Evolutionary conservation across 2,113 vertebrate genomes (phyloP).

Genomic region (Choloepus hoffmanni): DNA sequence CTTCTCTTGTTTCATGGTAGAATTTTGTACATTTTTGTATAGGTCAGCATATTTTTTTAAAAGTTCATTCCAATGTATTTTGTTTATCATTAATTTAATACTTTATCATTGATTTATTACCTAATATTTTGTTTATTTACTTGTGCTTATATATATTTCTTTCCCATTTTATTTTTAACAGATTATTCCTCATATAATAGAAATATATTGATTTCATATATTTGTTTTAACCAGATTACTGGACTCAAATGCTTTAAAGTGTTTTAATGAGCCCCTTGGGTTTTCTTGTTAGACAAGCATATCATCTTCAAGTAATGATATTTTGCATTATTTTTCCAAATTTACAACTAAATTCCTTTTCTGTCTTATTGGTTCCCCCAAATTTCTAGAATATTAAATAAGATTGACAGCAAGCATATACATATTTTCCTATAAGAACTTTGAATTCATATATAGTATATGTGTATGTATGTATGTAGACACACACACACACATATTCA

Average conservation of each 20-base stretch:
- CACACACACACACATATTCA: neutral
- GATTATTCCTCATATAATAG: neutral
- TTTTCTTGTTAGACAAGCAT: neutral
- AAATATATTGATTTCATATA: neutral
- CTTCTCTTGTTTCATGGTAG: neutral
- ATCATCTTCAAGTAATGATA: neutral
- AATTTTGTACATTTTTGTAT: neutral
- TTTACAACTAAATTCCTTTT: neutral
- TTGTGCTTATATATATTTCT: neutral
- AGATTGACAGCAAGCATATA: neutral
- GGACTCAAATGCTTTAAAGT: neutral
- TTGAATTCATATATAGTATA: neutral
- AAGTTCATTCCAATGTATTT: neutral
- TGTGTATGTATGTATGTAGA: too few relatives aligned
- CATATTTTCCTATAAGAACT: neutral
- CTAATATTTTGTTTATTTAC: neutral
- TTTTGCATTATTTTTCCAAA: neutral
- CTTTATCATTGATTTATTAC: neutral
- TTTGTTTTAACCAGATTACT: neutral
- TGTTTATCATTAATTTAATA: neutral
- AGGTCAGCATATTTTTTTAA: neutral
- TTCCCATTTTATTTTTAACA: slow-evolving; percentile 17
- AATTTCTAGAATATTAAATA: slow-evolving; percentile 14
- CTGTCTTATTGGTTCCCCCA: neutral
- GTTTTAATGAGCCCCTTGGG: neutral